phyloP scores from a whole-genome alignment of 2,113 vertebrate genomes.

The Lampris incognitus region DNA sequence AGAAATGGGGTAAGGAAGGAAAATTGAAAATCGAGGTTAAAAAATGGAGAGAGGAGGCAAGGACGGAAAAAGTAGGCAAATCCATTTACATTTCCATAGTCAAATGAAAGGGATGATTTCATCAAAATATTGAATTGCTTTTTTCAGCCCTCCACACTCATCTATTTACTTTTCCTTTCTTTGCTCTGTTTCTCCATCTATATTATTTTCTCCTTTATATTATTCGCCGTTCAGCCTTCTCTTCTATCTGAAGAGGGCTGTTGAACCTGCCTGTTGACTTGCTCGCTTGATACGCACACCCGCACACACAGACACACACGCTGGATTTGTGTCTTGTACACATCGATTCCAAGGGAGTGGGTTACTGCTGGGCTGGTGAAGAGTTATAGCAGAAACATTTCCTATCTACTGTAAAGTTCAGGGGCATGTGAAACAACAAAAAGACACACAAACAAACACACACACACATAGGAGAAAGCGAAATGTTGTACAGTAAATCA shows the following conservation, averaged over 20 bases:
- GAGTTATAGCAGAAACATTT: constrained; percentile 10
- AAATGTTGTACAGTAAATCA: too few relatives aligned
- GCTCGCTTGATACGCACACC: constrained; percentile 27
- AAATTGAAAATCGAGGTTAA: constrained; percentile 64
- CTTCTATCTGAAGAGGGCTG: constrained; percentile 51
- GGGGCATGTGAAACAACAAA: too few relatives aligned
- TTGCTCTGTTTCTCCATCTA: constrained; percentile 29
- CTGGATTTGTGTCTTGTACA: constrained; percentile 6
- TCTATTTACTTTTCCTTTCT: constrained; percentile 48
- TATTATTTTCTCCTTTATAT: constrained; percentile 25
- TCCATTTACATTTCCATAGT: constrained; percentile 72
- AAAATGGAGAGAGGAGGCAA: constrained; percentile 34
- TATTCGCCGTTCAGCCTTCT: not conserved
- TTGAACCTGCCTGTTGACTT: constrained; percentile 58
- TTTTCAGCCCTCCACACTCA: constrained; percentile 36
- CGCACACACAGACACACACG: not conserved
- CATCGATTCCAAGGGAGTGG: constrained; percentile 14
- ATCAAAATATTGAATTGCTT: constrained; percentile 71
- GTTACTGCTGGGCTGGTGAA: not conserved
- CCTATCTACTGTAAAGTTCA: constrained; percentile 3
- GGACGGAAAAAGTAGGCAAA: constrained; percentile 39
- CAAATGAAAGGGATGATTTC: constrained; percentile 70
- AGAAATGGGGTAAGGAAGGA: constrained; percentile 6
- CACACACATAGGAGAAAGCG: not conserved
- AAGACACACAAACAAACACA: not conserved